phyloP scores from a whole-genome alignment of 2,113 vertebrate species.

The Acrocephalus arundinaceus region DNA sequence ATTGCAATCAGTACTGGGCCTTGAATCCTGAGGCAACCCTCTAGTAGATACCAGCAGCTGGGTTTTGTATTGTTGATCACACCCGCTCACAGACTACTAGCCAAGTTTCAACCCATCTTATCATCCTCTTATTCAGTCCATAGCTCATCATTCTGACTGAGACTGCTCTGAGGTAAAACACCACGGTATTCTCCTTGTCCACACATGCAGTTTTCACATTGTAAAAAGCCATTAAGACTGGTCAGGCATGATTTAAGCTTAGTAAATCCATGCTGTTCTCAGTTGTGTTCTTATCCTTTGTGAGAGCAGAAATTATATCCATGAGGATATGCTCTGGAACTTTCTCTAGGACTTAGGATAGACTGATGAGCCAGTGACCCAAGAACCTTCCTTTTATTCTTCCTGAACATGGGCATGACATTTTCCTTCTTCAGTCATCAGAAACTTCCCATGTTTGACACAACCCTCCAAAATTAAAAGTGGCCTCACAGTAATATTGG shows the following conservation, averaged over 20 bases:
- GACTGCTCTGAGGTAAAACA: neutral
- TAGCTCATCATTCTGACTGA: neutral
- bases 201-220: neutral
- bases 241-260: neutral
- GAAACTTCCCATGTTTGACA: neutral
- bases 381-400: neutral
- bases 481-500: neutral
- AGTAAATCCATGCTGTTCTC: neutral
- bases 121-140: neutral
- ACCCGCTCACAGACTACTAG: neutral
- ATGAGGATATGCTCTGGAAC: neutral
- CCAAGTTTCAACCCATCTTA: neutral
- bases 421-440: neutral
- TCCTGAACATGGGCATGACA: neutral
- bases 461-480: neutral
- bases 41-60: neutral
- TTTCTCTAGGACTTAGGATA: neutral
- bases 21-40: neutral
- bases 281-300: neutral
- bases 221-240: neutral
- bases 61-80: neutral
- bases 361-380: neutral
- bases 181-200: neutral
- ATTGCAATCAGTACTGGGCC: neutral
- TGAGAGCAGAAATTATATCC: neutral